phyloP scores from a whole-genome alignment of 2,113 vertebrate genomes.

The Pyxicephalus adspersus region DNA sequence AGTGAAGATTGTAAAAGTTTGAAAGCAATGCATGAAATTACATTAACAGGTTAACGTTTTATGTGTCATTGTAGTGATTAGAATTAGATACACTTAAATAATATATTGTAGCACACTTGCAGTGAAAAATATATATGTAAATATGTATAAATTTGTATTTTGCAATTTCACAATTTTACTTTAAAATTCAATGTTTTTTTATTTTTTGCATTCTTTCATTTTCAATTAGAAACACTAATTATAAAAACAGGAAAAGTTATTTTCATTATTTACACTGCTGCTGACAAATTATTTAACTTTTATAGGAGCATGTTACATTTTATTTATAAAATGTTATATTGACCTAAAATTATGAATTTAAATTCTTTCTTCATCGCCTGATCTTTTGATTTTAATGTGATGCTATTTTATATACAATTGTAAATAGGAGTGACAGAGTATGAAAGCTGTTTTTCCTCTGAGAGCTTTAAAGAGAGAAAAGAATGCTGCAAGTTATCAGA shows the following conservation, averaged over 20 bases:
- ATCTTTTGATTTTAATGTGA: slow-evolving; percentile 1
- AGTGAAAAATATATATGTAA: not conserved
- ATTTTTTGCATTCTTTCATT: too few relatives aligned
- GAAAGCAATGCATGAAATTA: too few relatives aligned
- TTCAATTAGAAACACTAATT: too few relatives aligned
- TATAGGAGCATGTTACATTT: not conserved
- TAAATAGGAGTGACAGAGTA: slow-evolving; percentile 65
- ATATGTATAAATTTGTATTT: not conserved
- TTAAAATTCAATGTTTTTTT: too few relatives aligned
- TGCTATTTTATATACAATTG: slow-evolving; percentile 3
- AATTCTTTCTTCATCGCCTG: slow-evolving; percentile 55
- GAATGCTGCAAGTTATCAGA: slow-evolving; percentile 79
- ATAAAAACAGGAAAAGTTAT: too few relatives aligned
- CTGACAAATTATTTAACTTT: too few relatives aligned
- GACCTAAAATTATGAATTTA: not conserved
- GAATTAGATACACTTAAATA: too few relatives aligned
- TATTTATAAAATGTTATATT: not conserved
- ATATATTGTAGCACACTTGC: not conserved
- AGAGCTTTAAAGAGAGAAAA: slow-evolving; percentile 68
- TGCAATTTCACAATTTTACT: too few relatives aligned
- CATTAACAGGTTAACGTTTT: too few relatives aligned
- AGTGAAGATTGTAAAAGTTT: too few relatives aligned
- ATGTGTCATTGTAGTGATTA: too few relatives aligned
- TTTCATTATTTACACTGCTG: too few relatives aligned
- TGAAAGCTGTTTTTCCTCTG: slow-evolving; percentile 61